Percentiles rank a stretch among this genome's conserved stretches.
Conservation (phyloP, 2,888 invertebrate genomes). For the Oxytorus armatus region DNA sequence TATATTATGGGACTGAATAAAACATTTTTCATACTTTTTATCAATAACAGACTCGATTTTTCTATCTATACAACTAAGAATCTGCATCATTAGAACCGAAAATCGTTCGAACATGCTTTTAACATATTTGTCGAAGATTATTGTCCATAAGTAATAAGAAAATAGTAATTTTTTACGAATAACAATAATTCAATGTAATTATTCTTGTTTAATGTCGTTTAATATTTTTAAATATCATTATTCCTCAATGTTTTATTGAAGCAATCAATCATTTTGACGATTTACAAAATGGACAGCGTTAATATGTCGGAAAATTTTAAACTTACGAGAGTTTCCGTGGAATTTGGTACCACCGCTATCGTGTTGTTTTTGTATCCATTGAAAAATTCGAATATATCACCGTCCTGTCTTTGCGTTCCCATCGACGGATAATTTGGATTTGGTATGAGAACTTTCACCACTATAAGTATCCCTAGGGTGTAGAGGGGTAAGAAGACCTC, state of each 20-base stretch:
- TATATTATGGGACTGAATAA: not conserved
- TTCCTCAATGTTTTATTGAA: no score
- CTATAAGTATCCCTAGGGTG: constrained; percentile 90
- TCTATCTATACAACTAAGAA: no score
- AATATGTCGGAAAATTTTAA: not conserved
- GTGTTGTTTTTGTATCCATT: constrained; percentile 87
- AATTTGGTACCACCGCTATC: constrained; percentile 89
- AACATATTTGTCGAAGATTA: no score
- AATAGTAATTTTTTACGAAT: no score
- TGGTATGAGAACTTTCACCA: constrained; percentile 90
- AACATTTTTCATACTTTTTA: not conserved
- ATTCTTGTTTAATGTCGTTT: no score
- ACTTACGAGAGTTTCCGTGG: constrained; percentile 85
- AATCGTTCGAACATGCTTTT: no score
- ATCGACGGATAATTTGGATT: constrained; percentile 92
- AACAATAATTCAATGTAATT: no score
- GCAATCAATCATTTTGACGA: not conserved
- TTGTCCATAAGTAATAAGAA: no score
- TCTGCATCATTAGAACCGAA: no score
- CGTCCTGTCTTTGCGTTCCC: constrained; percentile 87
- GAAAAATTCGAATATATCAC: constrained; percentile 86
- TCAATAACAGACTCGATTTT: not conserved
- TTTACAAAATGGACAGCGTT: no score
- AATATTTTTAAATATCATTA: no score
- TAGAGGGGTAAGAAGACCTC: constrained; percentile 92